Base-by-base conservation (phyloP, 2,888 invertebrate genomes). In the Hermaeophaga mercurialis region DNA sequence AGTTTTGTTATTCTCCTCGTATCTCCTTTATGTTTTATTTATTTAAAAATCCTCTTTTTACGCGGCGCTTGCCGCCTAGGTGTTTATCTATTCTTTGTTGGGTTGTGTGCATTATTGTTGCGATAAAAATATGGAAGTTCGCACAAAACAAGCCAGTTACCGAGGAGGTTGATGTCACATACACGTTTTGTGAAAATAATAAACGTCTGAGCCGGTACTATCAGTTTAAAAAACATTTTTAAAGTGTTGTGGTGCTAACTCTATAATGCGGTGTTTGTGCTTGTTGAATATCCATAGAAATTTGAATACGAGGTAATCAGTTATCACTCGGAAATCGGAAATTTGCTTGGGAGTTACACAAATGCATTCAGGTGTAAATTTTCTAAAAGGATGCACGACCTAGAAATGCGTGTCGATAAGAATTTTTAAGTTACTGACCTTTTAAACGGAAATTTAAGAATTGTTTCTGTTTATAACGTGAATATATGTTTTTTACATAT, bases 261-360 rank as follows among this genome's bases (percentile, higher is more conserved):
- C 11, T 28, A 38, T 19, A 36, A 63, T 63, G 63, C 56, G 61
- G 43, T 63, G 63, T 52, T 59, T 63, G 49, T 63, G 63, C 41
- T 38, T 61, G 41, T 33, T 63, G 34, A 55, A 39, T 54, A 44
- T 59, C 14, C 54, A 45, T 7, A 56, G 59, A 14, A 18, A 36
- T 45, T 48, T 58, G 26, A 54, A 46, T 17, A 2, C 38, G 2
- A 54, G 58, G 58, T 58, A 54, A 54, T 22, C 6, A n/a, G n/a
- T n/a, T n/a, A n/a, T n/a, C n/a, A n/a, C n/a, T n/a, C n/a, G n/a
- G n/a, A n/a, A n/a, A n/a, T n/a, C n/a, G n/a, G n/a, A n/a, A n/a
- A n/a, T n/a, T n/a, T n/a, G n/a, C n/a, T n/a, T n/a, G n/a, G n/a
- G n/a, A n/a, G n/a, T n/a, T n/a, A n/a, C n/a, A n/a, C n/a, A n/a